Evolutionary conservation across 2,113 vertebrate genomes (phyloP).

Genomic region (Scomber colias): DNA sequence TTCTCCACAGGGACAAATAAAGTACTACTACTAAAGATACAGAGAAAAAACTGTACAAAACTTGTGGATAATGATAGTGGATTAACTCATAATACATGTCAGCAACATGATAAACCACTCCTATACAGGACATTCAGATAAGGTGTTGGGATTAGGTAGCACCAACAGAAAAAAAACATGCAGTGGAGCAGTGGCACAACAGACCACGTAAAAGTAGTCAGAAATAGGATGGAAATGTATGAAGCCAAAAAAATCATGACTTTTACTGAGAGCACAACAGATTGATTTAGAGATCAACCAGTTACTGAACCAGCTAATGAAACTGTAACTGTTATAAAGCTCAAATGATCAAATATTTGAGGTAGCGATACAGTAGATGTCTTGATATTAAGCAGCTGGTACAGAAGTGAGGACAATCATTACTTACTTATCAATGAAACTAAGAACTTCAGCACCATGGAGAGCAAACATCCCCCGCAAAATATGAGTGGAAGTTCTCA

Average conservation of each 20-base stretch:
- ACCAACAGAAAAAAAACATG: too few relatives aligned
- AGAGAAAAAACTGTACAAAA: neutral
- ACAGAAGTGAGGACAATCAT: slow-evolving; percentile 6
- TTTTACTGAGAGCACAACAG: neutral
- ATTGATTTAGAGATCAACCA: neutral
- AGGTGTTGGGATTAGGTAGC: too few relatives aligned
- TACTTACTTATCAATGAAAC: neutral
- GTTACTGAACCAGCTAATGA: neutral
- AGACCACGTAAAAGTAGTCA: neutral
- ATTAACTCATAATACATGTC: neutral
- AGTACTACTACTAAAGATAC: neutral
- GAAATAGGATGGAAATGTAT: slow-evolving; percentile 9
- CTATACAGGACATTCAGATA: neutral
- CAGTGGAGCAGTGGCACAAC: too few relatives aligned
- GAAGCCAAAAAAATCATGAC: neutral
- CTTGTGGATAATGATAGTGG: neutral
- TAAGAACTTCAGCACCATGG: slow-evolving; percentile 49
- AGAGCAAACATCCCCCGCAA: slow-evolving; percentile 31
- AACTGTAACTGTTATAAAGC: neutral
- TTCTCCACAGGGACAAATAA: too few relatives aligned
- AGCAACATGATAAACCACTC: too few relatives aligned
- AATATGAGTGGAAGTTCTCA: neutral
- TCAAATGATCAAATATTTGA: neutral
- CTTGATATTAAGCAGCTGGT: neutral
- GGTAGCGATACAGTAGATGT: neutral